Conservation (phyloP, 1,140 invertebrate genomes). For the Drosophila pallidifrons region DNA sequence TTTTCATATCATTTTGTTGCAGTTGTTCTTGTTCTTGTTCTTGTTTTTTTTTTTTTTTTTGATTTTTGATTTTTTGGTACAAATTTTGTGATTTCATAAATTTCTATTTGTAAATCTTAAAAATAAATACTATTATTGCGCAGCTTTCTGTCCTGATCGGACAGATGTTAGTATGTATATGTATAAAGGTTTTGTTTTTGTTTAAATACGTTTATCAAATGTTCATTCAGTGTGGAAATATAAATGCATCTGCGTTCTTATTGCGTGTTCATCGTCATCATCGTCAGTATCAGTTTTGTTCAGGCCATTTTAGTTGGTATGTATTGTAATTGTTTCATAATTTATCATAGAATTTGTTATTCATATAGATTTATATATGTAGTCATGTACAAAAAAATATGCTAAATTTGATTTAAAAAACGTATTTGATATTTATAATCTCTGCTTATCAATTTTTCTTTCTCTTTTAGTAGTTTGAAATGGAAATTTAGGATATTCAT, state of each 20-base stretch:
- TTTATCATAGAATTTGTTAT: slow-evolving; percentile 26
- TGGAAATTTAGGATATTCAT: slow-evolving; percentile 68
- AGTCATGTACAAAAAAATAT: slow-evolving; percentile 77
- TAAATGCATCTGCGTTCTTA: slow-evolving; percentile 74
- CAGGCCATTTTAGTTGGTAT: slow-evolving; percentile 53
- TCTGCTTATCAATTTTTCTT: slow-evolving; percentile 35
- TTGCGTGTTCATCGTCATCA: slow-evolving; percentile 44
- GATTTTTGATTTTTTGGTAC: slow-evolving; percentile 63
- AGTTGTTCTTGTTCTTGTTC: no score
- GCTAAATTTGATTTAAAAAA: slow-evolving; percentile 77
- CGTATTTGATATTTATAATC: slow-evolving; percentile 76
- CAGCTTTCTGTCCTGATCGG: slow-evolving; percentile 52
- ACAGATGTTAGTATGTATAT: slow-evolving; percentile 60
- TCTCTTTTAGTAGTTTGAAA: slow-evolving; percentile 63
- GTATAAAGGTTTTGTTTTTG: slow-evolving; percentile 46
- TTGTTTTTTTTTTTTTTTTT: slow-evolving; percentile 30
- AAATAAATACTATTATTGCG: slow-evolving; percentile 72
- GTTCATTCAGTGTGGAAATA: slow-evolving; percentile 69
- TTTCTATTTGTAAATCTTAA: slow-evolving; percentile 79
- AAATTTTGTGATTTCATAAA: slow-evolving; percentile 63
- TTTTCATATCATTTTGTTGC: slow-evolving; percentile 46
- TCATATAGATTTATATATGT: slow-evolving; percentile 26
- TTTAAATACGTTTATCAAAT: slow-evolving; percentile 70
- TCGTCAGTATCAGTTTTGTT: slow-evolving; percentile 36
- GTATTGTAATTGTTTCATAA: slow-evolving; percentile 53